These are phyloP conservation scores for Drosophila infuscata DNA, from an alignment of 2,888 invertebrate species.

Conservation along the genomic window DNA sequence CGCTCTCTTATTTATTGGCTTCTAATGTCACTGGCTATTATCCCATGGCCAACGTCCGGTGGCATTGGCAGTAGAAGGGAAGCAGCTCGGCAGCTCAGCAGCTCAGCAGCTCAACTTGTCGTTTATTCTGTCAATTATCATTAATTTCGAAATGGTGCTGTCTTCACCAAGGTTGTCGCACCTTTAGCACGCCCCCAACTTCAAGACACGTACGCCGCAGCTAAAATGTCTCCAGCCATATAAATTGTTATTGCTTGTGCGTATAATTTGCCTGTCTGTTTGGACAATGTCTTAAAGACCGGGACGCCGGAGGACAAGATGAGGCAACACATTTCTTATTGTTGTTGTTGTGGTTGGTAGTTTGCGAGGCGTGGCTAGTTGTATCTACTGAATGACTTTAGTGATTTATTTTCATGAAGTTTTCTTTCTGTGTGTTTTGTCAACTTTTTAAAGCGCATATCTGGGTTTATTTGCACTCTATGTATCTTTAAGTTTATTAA, in stretches of 20 bases:
- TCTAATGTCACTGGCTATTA: conserved; percentile 70
- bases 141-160: conserved; percentile 76
- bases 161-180: conserved; percentile 64
- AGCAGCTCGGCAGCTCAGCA: conserved; percentile 26
- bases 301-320: background rate
- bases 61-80: conserved; percentile 3
- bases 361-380: conserved; percentile 44
- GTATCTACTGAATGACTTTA: conserved; percentile 25
- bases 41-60: conserved; percentile 37
- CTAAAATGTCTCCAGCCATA: conserved; percentile 54
- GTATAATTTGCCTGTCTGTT: conserved; percentile 49
- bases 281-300: conserved; percentile 47
- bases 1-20: conserved; percentile 73
- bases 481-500: background rate
- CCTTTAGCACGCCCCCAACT: conserved; percentile 49
- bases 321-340: conserved; percentile 16
- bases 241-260: conserved; percentile 74
- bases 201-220: conserved; percentile 43
- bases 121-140: conserved; percentile 82
- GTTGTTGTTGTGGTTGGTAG: conserved; percentile 18
- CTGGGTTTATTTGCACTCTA: background rate
- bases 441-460: background rate
- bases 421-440: background rate
- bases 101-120: conserved; percentile 77
- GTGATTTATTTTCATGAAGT: conserved; percentile 46